Conservation (phyloP, 2,888 invertebrate species). For the Drosophila greeni region DNA sequence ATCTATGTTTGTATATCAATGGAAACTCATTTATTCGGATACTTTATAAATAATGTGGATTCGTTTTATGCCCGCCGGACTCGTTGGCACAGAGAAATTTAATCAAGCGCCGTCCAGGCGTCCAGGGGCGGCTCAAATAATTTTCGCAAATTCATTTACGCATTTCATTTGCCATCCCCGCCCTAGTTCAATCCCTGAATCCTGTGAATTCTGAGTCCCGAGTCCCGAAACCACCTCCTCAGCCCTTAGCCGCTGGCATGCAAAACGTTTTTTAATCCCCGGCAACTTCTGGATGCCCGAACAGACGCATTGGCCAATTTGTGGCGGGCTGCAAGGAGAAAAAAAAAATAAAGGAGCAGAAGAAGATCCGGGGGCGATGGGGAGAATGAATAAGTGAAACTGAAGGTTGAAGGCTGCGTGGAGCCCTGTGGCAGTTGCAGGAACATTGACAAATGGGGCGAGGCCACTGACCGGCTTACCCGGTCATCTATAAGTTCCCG, state of each 20-base stretch:
- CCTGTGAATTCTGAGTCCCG: background rate
- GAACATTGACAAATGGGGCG: slow-evolving; percentile 51
- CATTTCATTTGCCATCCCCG: slow-evolving; percentile 49
- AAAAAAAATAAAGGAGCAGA: slow-evolving; percentile 5
- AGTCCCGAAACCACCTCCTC: background rate
- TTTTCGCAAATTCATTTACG: slow-evolving; percentile 68
- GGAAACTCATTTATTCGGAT: slow-evolving; percentile 54
- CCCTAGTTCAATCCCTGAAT: slow-evolving; percentile 15
- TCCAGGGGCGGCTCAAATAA: slow-evolving; percentile 51
- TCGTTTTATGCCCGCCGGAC: slow-evolving; percentile 55
- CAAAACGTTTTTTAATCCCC: slow-evolving; percentile 68
- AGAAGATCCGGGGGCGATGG: slow-evolving; percentile 21
- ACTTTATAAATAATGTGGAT: slow-evolving; percentile 44
- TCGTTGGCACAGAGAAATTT: slow-evolving; percentile 55
- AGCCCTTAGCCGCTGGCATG: slow-evolving; percentile 48
- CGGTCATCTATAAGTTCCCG: slow-evolving; percentile 37
- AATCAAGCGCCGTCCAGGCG: slow-evolving; percentile 56
- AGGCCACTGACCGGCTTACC: slow-evolving; percentile 45
- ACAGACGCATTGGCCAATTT: slow-evolving; percentile 65
- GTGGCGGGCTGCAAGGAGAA: slow-evolving; percentile 35
- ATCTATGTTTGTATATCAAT: slow-evolving; percentile 58
- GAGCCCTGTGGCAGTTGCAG: slow-evolving; percentile 29
- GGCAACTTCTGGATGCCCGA: slow-evolving; percentile 26
- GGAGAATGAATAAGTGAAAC: slow-evolving; percentile 40
- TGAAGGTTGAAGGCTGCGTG: slow-evolving; percentile 47